Conservation (phyloP, 2,113 vertebrate genomes). For the Vombatus ursinus region DNA sequence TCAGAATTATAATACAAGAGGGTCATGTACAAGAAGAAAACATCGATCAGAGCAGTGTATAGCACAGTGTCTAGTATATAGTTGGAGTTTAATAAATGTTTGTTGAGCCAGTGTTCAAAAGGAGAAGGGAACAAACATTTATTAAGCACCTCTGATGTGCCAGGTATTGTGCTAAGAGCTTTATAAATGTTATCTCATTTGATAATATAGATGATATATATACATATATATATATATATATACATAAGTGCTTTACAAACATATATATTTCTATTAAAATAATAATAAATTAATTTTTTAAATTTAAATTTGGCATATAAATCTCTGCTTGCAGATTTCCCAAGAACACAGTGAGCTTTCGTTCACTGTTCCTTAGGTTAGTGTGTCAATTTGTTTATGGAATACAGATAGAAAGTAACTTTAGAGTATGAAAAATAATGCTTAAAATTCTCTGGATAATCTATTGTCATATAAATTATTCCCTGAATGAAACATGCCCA, state of each 20-base stretch:
- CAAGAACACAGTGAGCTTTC: constrained; percentile 20
- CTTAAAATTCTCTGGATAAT: constrained; percentile 51
- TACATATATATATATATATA: too few relatives aligned
- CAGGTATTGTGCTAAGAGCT: background rate
- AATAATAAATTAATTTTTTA: background rate
- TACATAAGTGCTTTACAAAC: background rate
- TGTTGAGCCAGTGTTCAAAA: background rate
- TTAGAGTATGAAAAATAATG: constrained; percentile 34
- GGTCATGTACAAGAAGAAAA: too few relatives aligned
- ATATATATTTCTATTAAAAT: background rate
- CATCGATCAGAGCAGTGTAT: too few relatives aligned
- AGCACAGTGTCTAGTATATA: too few relatives aligned
- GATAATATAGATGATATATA: background rate
- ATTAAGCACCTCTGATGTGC: background rate
- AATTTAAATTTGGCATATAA: background rate
- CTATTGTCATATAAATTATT: constrained; percentile 68
- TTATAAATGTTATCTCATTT: background rate
- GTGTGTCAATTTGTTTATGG: background rate
- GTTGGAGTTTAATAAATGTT: too few relatives aligned
- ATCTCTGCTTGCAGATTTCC: background rate
- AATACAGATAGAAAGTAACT: constrained; percentile 30
- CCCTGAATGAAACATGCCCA: constrained; percentile 57
- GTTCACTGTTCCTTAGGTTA: constrained; percentile 11
- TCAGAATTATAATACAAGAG: background rate
- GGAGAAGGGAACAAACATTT: background rate